These are phyloP conservation scores for Charina bottae DNA, from an alignment of 2,113 vertebrate genomes.

Conservation along the genomic window DNA sequence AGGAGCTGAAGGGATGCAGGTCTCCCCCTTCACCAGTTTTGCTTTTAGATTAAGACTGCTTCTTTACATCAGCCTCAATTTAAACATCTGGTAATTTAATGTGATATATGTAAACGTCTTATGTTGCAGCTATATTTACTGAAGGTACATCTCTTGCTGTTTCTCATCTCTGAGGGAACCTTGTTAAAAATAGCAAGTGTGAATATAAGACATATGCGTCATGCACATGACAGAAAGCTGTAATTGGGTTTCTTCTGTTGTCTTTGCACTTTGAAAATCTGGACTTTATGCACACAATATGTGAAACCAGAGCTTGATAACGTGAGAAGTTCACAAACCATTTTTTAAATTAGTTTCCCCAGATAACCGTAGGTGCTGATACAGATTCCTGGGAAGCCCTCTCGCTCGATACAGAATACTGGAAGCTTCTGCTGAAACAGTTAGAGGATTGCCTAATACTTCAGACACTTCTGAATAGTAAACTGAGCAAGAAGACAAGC, in stretches of 20 bases:
- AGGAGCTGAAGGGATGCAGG: background rate
- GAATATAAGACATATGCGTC: background rate
- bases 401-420: slow-evolving; percentile 94
- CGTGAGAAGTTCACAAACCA: background rate
- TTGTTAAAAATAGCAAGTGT: background rate
- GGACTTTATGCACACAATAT: background rate
- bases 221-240: background rate
- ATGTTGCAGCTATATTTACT: background rate
- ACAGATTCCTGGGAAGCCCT: slow-evolving; percentile 90
- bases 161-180: background rate
- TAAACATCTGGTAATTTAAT: background rate
- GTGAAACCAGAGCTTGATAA: background rate
- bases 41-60: background rate
- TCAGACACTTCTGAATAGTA: slow-evolving; percentile 86
- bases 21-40: background rate
- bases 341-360: slow-evolving; percentile 70
- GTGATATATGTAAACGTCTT: background rate
- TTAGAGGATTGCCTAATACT: slow-evolving; percentile 91
- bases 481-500: slow-evolving; percentile 60
- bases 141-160: background rate
- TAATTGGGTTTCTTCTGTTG: background rate
- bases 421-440: slow-evolving; percentile 91
- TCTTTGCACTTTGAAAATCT: background rate
- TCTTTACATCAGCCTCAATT: background rate
- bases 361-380: slow-evolving; percentile 73